Conservation (phyloP, 1,140 invertebrate species). For the Trichonephila clavipes region DNA sequence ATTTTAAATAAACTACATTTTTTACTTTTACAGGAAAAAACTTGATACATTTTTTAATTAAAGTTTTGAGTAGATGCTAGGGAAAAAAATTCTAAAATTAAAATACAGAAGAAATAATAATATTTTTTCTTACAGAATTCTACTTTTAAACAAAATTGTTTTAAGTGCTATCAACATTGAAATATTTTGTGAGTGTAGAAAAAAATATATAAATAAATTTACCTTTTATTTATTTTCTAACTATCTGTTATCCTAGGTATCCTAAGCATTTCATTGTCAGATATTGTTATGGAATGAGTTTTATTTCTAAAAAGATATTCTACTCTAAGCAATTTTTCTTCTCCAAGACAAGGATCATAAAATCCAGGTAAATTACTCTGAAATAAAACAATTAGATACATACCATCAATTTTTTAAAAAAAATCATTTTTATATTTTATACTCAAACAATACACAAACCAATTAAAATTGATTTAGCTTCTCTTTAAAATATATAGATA, state of each 20-base stretch:
- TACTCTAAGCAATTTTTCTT: constrained; percentile 93
- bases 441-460: not conserved
- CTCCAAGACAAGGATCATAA: constrained; percentile 96
- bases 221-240: constrained; percentile 25
- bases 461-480: no score
- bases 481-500: no score
- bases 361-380: constrained; percentile 97
- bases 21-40: no score
- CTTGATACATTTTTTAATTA: no score
- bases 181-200: no score
- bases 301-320: constrained; percentile 92
- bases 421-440: not conserved
- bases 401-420: not conserved
- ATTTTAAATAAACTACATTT: no score
- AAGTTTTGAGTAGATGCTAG: no score
- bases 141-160: no score
- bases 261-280: constrained; percentile 88
- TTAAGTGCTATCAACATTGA: no score
- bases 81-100: no score
- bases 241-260: constrained; percentile 84
- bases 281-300: constrained; percentile 89
- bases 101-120: no score
- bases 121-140: no score
- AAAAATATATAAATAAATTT: not conserved
- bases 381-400: constrained; percentile 77